Percentiles rank a stretch among this genome's conserved stretches.
phyloP scores from a whole-genome alignment of 2,888 invertebrate species.

The Acrobasis consociella region DNA sequence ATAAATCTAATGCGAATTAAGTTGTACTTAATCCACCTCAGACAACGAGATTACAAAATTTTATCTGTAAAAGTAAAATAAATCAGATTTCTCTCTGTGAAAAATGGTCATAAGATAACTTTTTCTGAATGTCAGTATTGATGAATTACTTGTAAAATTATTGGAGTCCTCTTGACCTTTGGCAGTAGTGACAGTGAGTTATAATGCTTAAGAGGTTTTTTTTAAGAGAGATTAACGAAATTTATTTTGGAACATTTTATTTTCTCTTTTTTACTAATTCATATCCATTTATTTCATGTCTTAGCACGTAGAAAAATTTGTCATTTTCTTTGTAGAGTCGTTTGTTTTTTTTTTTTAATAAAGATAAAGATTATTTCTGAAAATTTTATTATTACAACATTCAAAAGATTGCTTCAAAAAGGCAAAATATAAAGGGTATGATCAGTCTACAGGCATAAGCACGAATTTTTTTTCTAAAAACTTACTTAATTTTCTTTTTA shows the following conservation, averaged over 20 bases:
- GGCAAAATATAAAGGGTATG: no score
- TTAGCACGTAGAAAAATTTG: background rate
- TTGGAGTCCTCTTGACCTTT: conserved; percentile 1
- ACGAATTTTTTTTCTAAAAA: no score
- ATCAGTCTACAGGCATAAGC: no score
- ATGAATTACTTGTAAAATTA: background rate
- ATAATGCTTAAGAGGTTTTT: background rate
- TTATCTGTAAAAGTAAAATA: background rate
- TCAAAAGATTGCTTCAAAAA: no score
- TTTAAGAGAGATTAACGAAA: background rate
- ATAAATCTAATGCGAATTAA: background rate
- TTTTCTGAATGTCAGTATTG: background rate
- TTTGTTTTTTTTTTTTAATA: no score
- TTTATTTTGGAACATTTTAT: background rate
- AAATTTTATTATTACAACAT: no score
- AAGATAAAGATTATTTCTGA: no score
- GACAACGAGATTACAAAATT: background rate
- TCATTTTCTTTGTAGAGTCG: background rate
- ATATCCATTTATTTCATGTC: background rate
- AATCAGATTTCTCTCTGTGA: background rate
- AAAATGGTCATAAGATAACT: background rate
- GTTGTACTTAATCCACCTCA: background rate
- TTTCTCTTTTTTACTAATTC: conserved; percentile 1
- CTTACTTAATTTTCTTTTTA: no score
- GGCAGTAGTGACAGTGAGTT: background rate